Percentiles rank a stretch among this genome's conserved stretches.
phyloP scores from a whole-genome alignment of 2,113 vertebrate genomes.

The Tor tambroides region DNA sequence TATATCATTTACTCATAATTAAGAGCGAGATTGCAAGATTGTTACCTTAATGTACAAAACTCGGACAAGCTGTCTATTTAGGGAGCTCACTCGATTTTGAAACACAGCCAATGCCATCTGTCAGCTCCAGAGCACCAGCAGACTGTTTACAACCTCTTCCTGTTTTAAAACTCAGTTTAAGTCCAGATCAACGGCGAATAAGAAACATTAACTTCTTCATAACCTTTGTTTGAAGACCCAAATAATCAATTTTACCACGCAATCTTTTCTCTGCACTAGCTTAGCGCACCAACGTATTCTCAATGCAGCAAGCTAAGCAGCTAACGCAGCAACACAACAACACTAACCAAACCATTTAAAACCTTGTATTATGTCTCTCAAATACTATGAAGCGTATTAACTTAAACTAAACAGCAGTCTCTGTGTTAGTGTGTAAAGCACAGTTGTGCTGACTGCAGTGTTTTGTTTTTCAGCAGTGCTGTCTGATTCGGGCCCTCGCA shows the following conservation, averaged over 20 bases:
- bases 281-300: slow-evolving; percentile 21
- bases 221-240: neutral
- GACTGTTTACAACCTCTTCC: neutral
- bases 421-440: neutral
- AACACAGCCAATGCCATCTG: slow-evolving; percentile 24
- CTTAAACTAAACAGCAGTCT: neutral
- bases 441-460: neutral
- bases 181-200: neutral
- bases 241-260: neutral
- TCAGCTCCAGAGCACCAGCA: neutral
- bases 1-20: neutral
- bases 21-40: neutral
- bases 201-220: neutral
- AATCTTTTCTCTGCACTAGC: neutral
- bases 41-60: neutral
- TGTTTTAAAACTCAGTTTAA: neutral
- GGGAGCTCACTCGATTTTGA: neutral
- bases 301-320: slow-evolving; percentile 20
- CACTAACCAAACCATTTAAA: neutral
- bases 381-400: neutral
- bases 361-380: neutral
- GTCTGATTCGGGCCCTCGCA: slow-evolving; percentile 15
- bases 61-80: neutral
- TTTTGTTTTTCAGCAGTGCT: neutral
- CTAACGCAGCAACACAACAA: slow-evolving; percentile 22